Evolutionary conservation across 2,888 invertebrate genomes (phyloP), one percentile per base, ranked within the genome.

Genomic region (Drosophila dives): DNA sequence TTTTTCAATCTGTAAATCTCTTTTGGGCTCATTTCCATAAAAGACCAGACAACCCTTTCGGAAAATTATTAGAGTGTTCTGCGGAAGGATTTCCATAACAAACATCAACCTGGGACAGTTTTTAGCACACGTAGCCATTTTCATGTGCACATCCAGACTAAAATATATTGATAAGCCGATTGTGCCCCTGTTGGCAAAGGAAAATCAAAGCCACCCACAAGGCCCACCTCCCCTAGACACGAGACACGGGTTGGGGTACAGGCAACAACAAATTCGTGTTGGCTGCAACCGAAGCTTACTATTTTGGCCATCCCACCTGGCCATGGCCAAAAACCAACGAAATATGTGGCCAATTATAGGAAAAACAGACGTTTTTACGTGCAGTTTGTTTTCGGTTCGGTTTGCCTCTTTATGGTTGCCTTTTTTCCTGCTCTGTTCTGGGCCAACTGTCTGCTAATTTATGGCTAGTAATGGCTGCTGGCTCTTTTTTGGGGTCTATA

Each of bases 281-380:
- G 53, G 48, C 50, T 50, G 54, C 34, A 60, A 71, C 59, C 70
- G 64, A 54, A 60, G 53, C 66, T 70, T 49, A 66, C 60, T 62
- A 64, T 68, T 68, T 68, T 69, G 58, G 72, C 51, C 62, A 75
- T 60, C 63, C 67, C 73, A 80, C 73, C 86, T 77, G 77, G 62
- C 49, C 48, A 23, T 64, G 53, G 10, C 29, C 29, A 38, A 49
- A 63, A 63, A 55, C 77, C 84, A 83, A 81, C 86, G 79, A 88
- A 89, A 85, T 85, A 89, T 89, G 84, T 89, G 86, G 84, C 84
- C 84, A 85, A 85, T 85, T 85, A 85, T 85, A 86, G 89, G 81
- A 72, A 88, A 83, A 85, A 83, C 89, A 85, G 86, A 88, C 89
- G 84, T 75, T 84, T 84, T 83, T 77, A 84, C 80, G 83, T 84